These are phyloP conservation scores for Trichopria drosophilae DNA, from an alignment of 2,888 invertebrate genomes.

Conservation along the genomic window DNA sequence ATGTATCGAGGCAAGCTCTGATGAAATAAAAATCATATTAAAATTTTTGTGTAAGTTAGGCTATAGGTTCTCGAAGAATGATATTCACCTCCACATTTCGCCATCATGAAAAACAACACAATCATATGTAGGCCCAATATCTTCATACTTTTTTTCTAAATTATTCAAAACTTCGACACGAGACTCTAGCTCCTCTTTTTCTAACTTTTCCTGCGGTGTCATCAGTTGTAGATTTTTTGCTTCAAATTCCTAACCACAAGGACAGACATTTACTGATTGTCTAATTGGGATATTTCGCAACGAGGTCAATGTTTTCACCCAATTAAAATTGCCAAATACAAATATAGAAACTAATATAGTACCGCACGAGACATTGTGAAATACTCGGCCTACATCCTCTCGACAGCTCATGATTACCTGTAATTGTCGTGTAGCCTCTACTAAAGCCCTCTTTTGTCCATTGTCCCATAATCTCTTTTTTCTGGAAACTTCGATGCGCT, in stretches of 20 bases:
- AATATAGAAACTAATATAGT: constrained; percentile 52
- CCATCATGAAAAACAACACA: constrained; percentile 93
- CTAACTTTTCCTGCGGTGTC: constrained; percentile 73
- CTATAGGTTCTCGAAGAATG: constrained; percentile 7
- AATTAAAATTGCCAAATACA: constrained; percentile 54
- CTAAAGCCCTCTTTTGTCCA: constrained; percentile 75
- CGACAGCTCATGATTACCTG: constrained; percentile 54
- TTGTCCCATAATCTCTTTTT: constrained; percentile 85
- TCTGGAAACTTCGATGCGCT: constrained; percentile 75
- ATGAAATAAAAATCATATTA: constrained; percentile 28
- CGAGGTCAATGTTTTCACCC: constrained; percentile 41
- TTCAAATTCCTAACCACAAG: constrained; percentile 68
- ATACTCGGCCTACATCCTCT: no score
- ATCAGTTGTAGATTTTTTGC: constrained; percentile 64
- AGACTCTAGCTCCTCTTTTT: constrained; percentile 87
- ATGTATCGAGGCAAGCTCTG: constrained; percentile 83
- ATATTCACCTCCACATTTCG: constrained; percentile 76
- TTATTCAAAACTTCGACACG: constrained; percentile 79
- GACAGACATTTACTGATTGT: constrained; percentile 22
- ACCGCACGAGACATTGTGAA: constrained; percentile 47
- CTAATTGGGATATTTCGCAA: constrained; percentile 36
- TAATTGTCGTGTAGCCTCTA: constrained; percentile 75
- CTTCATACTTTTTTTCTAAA: constrained; percentile 85
- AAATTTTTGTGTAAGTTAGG: background rate
- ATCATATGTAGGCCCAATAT: constrained; percentile 88